Evolutionary conservation across 2,888 invertebrate genomes (phyloP).

Genomic region (Idaea aversata): DNA sequence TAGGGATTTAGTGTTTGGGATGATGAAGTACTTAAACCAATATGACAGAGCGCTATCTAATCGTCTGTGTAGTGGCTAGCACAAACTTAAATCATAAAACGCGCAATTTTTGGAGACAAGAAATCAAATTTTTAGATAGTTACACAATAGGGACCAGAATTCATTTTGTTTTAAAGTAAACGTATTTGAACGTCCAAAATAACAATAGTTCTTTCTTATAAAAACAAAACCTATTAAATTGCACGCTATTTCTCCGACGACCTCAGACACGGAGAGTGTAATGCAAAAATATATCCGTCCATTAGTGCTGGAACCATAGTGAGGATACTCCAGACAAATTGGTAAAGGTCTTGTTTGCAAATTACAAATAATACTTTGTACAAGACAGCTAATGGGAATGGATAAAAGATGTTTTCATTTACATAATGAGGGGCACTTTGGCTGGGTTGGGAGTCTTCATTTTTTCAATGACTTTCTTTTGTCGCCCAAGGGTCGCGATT

Average conservation of each 20-base stretch:
- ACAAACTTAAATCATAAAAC: too few relatives aligned
- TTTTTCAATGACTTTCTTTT: conserved; percentile 52
- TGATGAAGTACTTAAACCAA: background rate
- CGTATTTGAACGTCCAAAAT: conserved; percentile 16
- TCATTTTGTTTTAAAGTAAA: background rate
- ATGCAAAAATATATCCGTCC: conserved; percentile 55
- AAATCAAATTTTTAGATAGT: background rate
- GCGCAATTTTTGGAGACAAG: background rate
- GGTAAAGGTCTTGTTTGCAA: conserved; percentile 60
- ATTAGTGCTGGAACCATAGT: conserved; percentile 44
- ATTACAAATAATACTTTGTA: conserved; percentile 64
- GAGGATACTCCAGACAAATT: conserved; percentile 54
- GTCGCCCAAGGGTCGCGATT: conserved; percentile 35
- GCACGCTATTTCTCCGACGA: conserved; percentile 44
- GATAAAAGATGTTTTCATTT: conserved; percentile 70
- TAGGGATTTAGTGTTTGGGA: background rate
- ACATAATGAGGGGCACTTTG: conserved; percentile 62
- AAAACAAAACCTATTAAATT: conserved; percentile 40
- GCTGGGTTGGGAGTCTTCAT: conserved; percentile 46
- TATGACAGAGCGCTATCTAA: background rate
- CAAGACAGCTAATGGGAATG: conserved; percentile 55
- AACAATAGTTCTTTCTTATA: conserved; percentile 32
- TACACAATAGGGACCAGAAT: background rate
- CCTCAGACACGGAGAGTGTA: conserved; percentile 45
- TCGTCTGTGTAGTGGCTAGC: background rate